Base-by-base conservation (phyloP, 2,113 vertebrate genomes). In the Microtus ochrogaster region DNA sequence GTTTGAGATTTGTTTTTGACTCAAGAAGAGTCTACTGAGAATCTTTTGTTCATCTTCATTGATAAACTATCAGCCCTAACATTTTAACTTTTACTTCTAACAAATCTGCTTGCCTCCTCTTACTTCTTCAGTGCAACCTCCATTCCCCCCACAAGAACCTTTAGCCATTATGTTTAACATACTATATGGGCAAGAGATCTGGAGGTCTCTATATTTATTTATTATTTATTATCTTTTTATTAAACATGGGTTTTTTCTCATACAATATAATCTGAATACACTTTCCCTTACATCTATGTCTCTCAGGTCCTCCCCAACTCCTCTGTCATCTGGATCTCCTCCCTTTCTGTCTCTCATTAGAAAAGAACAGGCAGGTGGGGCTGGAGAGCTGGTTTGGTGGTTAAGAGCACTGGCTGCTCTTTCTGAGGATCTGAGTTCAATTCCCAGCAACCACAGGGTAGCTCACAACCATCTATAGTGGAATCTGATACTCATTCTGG, bases 101-200 rank as follows among this genome's bases (percentile, higher is more conserved):
- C 83, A 55, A 84, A 70, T 82, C 85, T 92, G 26, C 77, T 58
- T 7, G 74, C 5, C 10, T 66, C 19, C 36, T 74, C 22, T 89
- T 52, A 90, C 39, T 21, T 72, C 66, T 92, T 89, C 47, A 84
- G 9, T 33, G 26, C 70, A 68, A 70, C 28, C 33, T 76, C 77
- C 70, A 77, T 70, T 41, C 39, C 49, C 26, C 6, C 52, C 33
- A 33, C 33, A 89, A 49, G 17, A 28, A 66, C 41, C 41, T 44
- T 44, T 44, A 44, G 41, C 12, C 49, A 77, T 89, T 41, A 77
- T 19, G 3, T 70, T 83, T 68, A 88, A 26, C 70, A 83, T 22
- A 83, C 26, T 79, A 26, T 73, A 68, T 79, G 66, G 74, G 33
- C 77, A 91, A 88, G 94, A 72, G 36, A 81, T 79, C 70, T 92